Percentiles rank a stretch among this genome's conserved stretches.
phyloP scores from a whole-genome alignment of 2,797 vertebrate species.

The Chrysocyon brachyurus region DNA sequence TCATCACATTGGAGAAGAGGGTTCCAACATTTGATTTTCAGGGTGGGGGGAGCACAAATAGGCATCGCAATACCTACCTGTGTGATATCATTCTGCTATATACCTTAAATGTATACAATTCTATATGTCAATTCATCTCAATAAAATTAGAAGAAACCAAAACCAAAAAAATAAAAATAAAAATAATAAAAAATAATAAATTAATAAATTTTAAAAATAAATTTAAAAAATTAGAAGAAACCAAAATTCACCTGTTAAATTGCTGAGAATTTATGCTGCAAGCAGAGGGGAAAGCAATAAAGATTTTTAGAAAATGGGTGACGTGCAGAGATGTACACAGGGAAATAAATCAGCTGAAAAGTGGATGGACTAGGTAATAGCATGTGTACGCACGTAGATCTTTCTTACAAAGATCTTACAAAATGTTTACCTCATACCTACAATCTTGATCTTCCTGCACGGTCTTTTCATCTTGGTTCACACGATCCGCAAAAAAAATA shows the following conservation, averaged over 20 bases:
- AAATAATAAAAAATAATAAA: too few relatives aligned
- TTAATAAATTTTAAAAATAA: too few relatives aligned
- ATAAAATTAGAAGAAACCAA: neutral
- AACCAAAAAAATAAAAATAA: too few relatives aligned
- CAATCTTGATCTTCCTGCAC: neutral
- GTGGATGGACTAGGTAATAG: neutral
- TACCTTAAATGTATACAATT: neutral
- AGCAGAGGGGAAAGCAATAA: neutral
- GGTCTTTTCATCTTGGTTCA: neutral
- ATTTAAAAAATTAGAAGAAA: neutral
- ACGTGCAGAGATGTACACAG: neutral
- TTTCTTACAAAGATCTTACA: neutral
- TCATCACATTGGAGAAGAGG: neutral
- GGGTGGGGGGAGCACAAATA: neutral
- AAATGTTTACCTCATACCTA: neutral
- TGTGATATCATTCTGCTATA: neutral
- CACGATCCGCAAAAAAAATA: neutral
- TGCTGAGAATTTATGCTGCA: neutral
- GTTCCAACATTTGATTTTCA: neutral
- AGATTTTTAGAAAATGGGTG: neutral
- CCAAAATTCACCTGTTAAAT: neutral
- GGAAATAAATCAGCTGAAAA: slow-evolving; percentile 5
- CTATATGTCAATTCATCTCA: neutral
- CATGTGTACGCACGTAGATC: neutral
- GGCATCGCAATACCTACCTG: neutral